A percentile compares a stretch with the other conserved stretches of the same genome.
Conservation (phyloP, 1,140 invertebrate genomes). For the Dufourea novaeangliae region DNA sequence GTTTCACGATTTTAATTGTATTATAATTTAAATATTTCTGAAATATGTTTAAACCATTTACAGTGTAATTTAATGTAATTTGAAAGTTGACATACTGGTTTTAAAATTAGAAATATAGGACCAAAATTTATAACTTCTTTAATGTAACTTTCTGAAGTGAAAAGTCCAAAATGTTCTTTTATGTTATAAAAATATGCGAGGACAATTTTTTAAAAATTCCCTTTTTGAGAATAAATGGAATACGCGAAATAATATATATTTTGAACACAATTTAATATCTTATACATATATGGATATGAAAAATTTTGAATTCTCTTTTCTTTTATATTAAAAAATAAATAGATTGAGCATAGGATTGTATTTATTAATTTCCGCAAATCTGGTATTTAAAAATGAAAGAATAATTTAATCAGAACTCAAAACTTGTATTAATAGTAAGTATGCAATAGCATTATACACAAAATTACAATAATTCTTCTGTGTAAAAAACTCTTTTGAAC, state of each 20-base stretch:
- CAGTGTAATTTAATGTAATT: not conserved
- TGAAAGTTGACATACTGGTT: not conserved
- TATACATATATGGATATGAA: not conserved
- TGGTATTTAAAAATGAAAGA: not conserved
- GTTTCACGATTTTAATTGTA: slow-evolving; percentile 7
- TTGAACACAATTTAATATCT: slow-evolving; percentile 2
- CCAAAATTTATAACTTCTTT: not conserved
- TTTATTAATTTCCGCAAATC: not conserved
- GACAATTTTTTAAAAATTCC: slow-evolving; percentile 1
- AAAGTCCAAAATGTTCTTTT: not conserved
- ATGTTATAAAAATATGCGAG: slow-evolving; percentile 6
- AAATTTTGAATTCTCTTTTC: slow-evolving; percentile 2
- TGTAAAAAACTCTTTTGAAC: not conserved
- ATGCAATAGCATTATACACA: not conserved
- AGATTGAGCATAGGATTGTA: not conserved
- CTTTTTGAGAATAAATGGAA: not conserved
- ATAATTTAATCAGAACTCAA: not conserved
- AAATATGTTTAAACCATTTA: not conserved
- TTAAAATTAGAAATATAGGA: not conserved
- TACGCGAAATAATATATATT: not conserved
- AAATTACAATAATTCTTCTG: not conserved
- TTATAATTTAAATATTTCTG: not conserved
- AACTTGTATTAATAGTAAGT: not conserved
- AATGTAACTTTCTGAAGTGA: not conserved
- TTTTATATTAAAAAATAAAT: slow-evolving; percentile 7